Conservation (phyloP, 2,888 invertebrate genomes). For the Lamellibrachia satsuma region DNA sequence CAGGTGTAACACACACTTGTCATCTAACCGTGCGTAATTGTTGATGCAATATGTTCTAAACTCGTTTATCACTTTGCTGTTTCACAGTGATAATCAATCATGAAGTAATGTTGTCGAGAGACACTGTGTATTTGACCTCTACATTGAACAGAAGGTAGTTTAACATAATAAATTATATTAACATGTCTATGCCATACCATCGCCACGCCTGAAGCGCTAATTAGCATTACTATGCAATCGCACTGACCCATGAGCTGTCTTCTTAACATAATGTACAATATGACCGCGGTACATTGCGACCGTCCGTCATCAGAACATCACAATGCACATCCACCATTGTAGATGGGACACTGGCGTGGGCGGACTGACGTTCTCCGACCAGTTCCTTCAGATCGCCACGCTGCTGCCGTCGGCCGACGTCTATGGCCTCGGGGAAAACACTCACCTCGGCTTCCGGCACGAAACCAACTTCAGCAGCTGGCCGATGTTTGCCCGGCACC, state of each 20-base stretch:
- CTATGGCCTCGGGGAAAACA: constrained; percentile 68
- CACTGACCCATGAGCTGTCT: too few relatives aligned
- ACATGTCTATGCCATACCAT: background rate
- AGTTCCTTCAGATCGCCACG: constrained; percentile 66
- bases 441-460: constrained; percentile 62
- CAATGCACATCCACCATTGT: background rate
- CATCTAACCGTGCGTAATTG: background rate
- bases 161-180: background rate
- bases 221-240: background rate
- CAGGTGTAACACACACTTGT: background rate
- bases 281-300: too few relatives aligned
- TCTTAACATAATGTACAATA: too few relatives aligned
- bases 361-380: constrained; percentile 66
- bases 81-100: too few relatives aligned
- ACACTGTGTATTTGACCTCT: too few relatives aligned
- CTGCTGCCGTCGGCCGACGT: constrained; percentile 62
- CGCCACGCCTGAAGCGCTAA: background rate
- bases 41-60: too few relatives aligned
- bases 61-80: background rate
- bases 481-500: constrained; percentile 64
- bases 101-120: too few relatives aligned
- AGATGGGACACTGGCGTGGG: constrained; percentile 58
- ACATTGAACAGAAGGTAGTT: background rate
- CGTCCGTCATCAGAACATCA: too few relatives aligned
- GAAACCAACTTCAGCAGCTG: constrained; percentile 59